These are phyloP conservation scores for Phrixothrix hirtus DNA, from an alignment of 2,888 invertebrate species.

Conservation along the genomic window DNA sequence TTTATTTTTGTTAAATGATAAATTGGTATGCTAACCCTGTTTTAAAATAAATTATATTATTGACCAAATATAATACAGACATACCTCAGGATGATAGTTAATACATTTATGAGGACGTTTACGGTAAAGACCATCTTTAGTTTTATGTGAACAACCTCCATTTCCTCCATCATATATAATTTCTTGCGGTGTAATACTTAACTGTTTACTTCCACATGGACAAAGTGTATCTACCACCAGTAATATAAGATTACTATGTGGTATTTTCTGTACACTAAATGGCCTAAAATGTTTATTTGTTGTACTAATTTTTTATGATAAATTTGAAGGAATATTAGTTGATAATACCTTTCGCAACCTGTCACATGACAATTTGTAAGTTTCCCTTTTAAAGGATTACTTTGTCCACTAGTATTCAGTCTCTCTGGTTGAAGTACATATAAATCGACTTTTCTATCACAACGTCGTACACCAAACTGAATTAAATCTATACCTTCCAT, in stretches of 20 bases:
- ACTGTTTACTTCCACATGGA: slow-evolving; percentile 84
- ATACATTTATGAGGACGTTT: slow-evolving; percentile 79
- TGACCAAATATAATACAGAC: too few species aligned
- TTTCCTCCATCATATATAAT: slow-evolving; percentile 61
- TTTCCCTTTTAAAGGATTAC: slow-evolving; percentile 86
- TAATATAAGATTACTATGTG: slow-evolving; percentile 85
- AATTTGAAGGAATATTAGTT: too few species aligned
- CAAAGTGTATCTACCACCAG: slow-evolving; percentile 87
- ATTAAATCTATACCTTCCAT: slow-evolving; percentile 53
- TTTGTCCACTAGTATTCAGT: slow-evolving; percentile 74
- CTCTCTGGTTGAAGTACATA: slow-evolving; percentile 82
- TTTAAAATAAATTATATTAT: too few species aligned
- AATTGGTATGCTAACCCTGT: too few species aligned
- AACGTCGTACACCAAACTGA: slow-evolving; percentile 69
- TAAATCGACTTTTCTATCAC: slow-evolving; percentile 85
- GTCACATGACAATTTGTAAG: slow-evolving; percentile 85
- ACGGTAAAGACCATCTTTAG: slow-evolving; percentile 70
- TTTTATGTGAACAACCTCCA: slow-evolving; percentile 63
- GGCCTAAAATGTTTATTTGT: slow-evolving; percentile 67
- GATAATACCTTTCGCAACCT: slow-evolving; percentile 86
- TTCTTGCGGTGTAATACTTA: slow-evolving; percentile 79
- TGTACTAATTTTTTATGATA: too few species aligned
- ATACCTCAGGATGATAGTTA: slow-evolving; percentile 86
- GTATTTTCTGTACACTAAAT: slow-evolving; percentile 90
- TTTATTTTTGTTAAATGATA: too few species aligned